Percentiles rank a stretch among this genome's conserved stretches.
Conservation (phyloP, 2,797 vertebrate genomes). For the Linurgus olivaceus region DNA sequence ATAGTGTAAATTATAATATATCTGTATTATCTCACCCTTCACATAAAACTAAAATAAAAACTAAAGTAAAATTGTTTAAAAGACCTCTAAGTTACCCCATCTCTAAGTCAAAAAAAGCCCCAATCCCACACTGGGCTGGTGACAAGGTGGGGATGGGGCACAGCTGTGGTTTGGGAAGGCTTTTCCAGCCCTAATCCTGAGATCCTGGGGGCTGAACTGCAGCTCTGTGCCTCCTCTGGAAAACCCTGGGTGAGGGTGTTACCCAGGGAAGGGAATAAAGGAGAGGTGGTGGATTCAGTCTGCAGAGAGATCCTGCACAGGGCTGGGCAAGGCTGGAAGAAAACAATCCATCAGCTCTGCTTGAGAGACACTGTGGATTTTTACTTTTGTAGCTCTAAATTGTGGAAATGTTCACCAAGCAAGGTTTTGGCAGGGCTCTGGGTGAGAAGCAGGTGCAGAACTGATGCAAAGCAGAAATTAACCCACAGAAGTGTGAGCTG, state of each 20-base stretch:
- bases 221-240: background rate
- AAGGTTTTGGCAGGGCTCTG: background rate
- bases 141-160: background rate
- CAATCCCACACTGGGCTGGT: background rate
- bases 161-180: fast-evolving
- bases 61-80: too few species aligned
- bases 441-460: background rate
- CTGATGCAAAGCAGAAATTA: background rate
- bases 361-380: background rate
- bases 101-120: background rate
- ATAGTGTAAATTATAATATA: background rate
- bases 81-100: background rate
- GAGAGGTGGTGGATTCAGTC: background rate
- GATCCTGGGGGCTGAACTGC: background rate
- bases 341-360: background rate
- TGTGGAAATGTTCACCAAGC: background rate
- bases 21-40: background rate
- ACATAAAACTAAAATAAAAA: background rate
- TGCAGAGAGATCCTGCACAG: background rate
- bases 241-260: background rate
- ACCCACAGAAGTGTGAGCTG: background rate
- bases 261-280: background rate
- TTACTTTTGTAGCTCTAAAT: background rate
- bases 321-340: background rate
- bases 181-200: background rate